Conservation (phyloP, 2,797 vertebrate species). For the Strix occidentalis region DNA sequence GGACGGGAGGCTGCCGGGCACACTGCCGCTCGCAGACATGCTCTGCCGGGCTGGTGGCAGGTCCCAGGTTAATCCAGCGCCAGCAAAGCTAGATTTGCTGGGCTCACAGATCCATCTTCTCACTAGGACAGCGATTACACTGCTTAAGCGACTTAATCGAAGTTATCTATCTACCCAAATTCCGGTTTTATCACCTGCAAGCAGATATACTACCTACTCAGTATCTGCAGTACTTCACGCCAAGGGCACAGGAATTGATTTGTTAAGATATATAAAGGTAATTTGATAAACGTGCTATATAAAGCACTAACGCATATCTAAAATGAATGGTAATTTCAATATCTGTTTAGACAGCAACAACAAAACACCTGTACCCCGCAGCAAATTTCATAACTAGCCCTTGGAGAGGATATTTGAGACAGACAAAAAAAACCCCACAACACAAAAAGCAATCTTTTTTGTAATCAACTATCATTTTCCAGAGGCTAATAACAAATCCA, state of each 20-base stretch:
- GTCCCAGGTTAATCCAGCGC: neutral
- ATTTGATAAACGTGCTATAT: slow-evolving; percentile 21
- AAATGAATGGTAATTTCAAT: neutral
- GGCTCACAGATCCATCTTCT: slow-evolving; percentile 4
- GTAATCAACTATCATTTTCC: slow-evolving; percentile 29
- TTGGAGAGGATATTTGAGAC: neutral
- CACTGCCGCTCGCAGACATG: fast-evolving
- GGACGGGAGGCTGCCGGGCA: neutral
- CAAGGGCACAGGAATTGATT: slow-evolving; percentile 49
- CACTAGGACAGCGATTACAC: neutral
- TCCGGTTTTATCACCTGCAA: neutral
- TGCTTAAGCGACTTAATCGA: neutral
- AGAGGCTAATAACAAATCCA: slow-evolving; percentile 30
- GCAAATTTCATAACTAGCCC: neutral
- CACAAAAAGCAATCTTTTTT: neutral
- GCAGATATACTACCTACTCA: slow-evolving; percentile 17
- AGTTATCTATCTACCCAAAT: slow-evolving; percentile 36
- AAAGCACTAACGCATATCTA: neutral
- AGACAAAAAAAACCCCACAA: neutral
- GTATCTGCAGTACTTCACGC: slow-evolving; percentile 31
- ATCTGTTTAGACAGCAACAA: neutral
- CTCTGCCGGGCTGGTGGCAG: neutral
- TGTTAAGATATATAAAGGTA: slow-evolving; percentile 37
- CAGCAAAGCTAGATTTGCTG: neutral
- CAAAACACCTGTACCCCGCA: neutral